Evolutionary conservation across 2,888 invertebrate genomes (phyloP).

Genomic region (Allolobophora icterica): DNA sequence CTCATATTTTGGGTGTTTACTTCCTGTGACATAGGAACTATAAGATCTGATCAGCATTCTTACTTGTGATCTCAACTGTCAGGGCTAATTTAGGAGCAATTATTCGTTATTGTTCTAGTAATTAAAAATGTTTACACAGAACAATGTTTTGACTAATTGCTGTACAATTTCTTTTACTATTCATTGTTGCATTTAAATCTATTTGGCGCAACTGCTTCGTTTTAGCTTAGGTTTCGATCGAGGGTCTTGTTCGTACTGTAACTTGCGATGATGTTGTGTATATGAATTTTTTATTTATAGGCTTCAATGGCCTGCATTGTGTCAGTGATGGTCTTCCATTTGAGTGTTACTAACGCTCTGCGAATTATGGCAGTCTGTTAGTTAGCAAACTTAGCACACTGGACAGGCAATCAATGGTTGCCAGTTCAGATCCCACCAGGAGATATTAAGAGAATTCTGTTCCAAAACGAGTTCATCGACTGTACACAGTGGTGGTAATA

Average conservation of each 20-base stretch:
- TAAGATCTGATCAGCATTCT: neutral
- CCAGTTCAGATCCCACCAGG: too few species aligned
- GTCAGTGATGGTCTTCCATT: too few species aligned
- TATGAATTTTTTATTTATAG: too few species aligned
- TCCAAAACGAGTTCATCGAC: too few species aligned
- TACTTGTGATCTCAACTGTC: neutral
- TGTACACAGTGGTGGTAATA: too few species aligned
- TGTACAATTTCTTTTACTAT: neutral
- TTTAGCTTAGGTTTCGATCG: neutral
- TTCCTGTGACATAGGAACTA: neutral
- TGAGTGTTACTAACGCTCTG: too few species aligned
- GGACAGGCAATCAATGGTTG: too few species aligned
- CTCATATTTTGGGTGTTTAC: neutral
- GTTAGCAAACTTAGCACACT: too few species aligned
- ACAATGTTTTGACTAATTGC: neutral
- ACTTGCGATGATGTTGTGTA: neutral
- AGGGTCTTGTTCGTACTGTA: neutral
- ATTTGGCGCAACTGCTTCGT: too few species aligned
- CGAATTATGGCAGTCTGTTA: too few species aligned
- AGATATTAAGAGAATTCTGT: neutral
- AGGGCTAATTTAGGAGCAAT: neutral
- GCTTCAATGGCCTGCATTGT: too few species aligned
- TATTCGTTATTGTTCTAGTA: neutral
- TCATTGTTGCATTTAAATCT: neutral
- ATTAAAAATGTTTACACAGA: neutral